A percentile compares a stretch with the other conserved stretches of the same genome.
These are phyloP conservation scores for Neoarius graeffei DNA, from an alignment of 2,113 vertebrate species.

Conservation along the genomic window DNA sequence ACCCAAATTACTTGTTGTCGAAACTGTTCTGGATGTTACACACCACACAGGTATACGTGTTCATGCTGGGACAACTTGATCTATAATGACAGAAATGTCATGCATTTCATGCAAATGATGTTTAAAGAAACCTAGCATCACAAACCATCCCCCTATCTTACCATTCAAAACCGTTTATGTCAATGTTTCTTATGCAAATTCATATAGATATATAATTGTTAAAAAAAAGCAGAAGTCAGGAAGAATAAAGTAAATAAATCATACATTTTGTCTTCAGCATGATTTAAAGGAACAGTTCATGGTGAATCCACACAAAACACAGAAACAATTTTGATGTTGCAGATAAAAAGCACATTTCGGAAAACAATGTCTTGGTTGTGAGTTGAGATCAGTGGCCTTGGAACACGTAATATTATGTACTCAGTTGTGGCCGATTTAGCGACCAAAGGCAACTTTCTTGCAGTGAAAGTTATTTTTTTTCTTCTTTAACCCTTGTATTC, in stretches of 20 bases:
- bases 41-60: background rate
- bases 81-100: background rate
- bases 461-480: background rate
- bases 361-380: background rate
- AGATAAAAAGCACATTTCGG: background rate
- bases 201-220: background rate
- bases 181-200: background rate
- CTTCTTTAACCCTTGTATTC: no score
- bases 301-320: background rate
- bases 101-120: conserved; percentile 5
- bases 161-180: background rate
- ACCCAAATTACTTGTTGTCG: background rate
- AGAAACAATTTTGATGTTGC: background rate
- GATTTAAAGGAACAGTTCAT: background rate
- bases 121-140: background rate
- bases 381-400: background rate
- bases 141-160: background rate
- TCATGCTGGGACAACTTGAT: background rate
- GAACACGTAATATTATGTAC: background rate
- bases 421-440: background rate
- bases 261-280: background rate
- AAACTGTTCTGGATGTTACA: background rate
- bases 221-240: background rate
- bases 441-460: background rate
- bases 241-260: background rate